Evolutionary conservation across 2,113 vertebrate species (phyloP), one percentile per base, ranked within the genome.

Genomic region (Eupsittula cactorum): DNA sequence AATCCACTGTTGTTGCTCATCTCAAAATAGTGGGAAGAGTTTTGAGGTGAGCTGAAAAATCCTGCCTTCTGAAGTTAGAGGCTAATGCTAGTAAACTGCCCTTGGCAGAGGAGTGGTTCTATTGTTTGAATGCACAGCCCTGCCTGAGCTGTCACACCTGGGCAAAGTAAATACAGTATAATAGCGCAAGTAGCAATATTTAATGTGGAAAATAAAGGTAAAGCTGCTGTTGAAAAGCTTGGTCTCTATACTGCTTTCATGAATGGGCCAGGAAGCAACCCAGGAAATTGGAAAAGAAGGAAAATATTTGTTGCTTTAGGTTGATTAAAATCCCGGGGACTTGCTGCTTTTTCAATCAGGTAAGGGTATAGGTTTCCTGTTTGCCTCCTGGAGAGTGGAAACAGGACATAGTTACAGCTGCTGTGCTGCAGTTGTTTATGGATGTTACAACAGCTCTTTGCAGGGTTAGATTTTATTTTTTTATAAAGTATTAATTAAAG

Each of bases 331-430:
- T 92, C 67, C 14, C 53, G 4, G 62, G n/a, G 49, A 37, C 80
- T 68, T 49, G 24, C 76, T 84, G 92, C 50, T 91, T 95, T 95
- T 96, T 94, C 55, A 65, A 55, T 92, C 92, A 90, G 95, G 95
- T 96, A 80, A 93, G 95, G 71, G 3, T 85, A 75, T 50, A 33
- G 52, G 11, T 90, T 98, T 97, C 94, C 95, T 96, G 91, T 97
- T 96, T 82, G 82, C 67, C 70, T 95, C 41, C 23, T 0, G 1
- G 44, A 50, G 74, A 39, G 79, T 52, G 44, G 87, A 79, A 76
- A 46, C 57, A 92, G 82, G 92, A 83, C 73, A 49, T 5, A 16
- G 41, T 78, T 78, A 57, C 44, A 76, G 81, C 82, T 88, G 90
- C 88, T 79, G 7, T 59, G 5, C 57, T 83, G 52, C 24, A 18